Conservation (phyloP, 1,140 invertebrate species). For the Drosophila athabasca region DNA sequence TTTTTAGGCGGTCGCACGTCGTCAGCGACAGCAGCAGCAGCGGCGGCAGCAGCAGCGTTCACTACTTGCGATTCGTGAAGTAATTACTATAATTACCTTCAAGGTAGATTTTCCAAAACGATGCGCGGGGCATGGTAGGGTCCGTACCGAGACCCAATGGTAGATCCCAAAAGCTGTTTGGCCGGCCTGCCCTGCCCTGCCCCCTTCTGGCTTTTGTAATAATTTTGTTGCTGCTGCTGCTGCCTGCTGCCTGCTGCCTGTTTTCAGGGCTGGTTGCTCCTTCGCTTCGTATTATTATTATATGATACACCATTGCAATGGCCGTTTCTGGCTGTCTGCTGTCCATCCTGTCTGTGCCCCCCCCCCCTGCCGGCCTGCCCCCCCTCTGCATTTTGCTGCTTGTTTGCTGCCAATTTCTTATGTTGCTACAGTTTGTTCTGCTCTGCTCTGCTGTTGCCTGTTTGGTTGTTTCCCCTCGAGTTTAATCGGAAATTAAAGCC, state of each 20-base stretch:
- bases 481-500: constrained; percentile 82
- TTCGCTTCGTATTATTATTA: constrained; percentile 63
- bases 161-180: constrained; percentile 58
- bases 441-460: constrained; percentile 55
- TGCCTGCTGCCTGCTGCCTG: constrained; percentile 21
- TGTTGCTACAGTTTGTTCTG: constrained; percentile 74
- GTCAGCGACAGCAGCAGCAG: constrained; percentile 64
- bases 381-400: constrained; percentile 41
- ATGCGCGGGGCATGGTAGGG: constrained; percentile 64
- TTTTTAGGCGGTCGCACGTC: constrained; percentile 83
- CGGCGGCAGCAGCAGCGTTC: constrained; percentile 59
- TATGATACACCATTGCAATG: constrained; percentile 80
- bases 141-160: constrained; percentile 36
- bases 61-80: constrained; percentile 83
- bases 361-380: constrained; percentile 1
- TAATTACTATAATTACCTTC: constrained; percentile 84
- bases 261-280: constrained; percentile 11
- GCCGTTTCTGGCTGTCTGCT: constrained; percentile 40
- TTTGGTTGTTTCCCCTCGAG: constrained; percentile 43
- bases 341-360: neutral
- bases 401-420: constrained; percentile 75
- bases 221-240: constrained; percentile 63
- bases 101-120: constrained; percentile 84
- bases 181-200: constrained; percentile 40
- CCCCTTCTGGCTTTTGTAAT: constrained; percentile 69